Base-by-base conservation (phyloP, 2,888 invertebrate genomes). In the Melinaea menophilus region DNA sequence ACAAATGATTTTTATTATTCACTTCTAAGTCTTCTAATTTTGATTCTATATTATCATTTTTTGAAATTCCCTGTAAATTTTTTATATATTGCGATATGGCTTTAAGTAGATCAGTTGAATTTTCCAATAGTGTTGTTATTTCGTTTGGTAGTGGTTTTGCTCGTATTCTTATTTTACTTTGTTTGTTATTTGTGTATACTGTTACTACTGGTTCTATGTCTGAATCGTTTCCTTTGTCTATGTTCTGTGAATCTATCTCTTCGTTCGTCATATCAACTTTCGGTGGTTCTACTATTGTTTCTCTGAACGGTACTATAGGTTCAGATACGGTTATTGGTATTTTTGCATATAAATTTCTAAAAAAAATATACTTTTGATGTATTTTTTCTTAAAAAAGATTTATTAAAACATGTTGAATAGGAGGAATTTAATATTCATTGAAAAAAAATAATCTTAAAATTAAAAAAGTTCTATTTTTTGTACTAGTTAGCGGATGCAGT, bases 271-370 rank as follows among this genome's bases (percentile, higher is more conserved):
- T 96, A 79, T 96, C 97, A 3, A 95, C 85, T 76, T 93, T 95
- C 0, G 95, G 96, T 22, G 94, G 94, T 13, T 93, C 93, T 0
- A 98, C 93, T 60, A 99, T 93, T 0, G 99, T 99, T 87, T 99
- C 99, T 71, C 97, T 92, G 78, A 99, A 97, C 5, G 99, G 96
- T 1, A 99, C 99, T 74, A 99, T 99, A 0, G 99, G 99, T 76
- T 96, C 94, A 0, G 99, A 99, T 0, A 97, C 97, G 69, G 94
- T 94, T n/a, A 99, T 91, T 58, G 96, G 95, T 65, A 97, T 93
- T 81, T 95, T 95, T 0, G 96, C 97, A 86, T 97, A 98, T 70
- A 94, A 93, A 64, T 90, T 92, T 72, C 91, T 91, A 22, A 47
- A 54, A 41, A 41, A 7, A 9, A 41, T 41, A 11, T 22, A 22